phyloP scores from a whole-genome alignment of 2,113 vertebrate genomes.

The Eretmochelys imbricata region DNA sequence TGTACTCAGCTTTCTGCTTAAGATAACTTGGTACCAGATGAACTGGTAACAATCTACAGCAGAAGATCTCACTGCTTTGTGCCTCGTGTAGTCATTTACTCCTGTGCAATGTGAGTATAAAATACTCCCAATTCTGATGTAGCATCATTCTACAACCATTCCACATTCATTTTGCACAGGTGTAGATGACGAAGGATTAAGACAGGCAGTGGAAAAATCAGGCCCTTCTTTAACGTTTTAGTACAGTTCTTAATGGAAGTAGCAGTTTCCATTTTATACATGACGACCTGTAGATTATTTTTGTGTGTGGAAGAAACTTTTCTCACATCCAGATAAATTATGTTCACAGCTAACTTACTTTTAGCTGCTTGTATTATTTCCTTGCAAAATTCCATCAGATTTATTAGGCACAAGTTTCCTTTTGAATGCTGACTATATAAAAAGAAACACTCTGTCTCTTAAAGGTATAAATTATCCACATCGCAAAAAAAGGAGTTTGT shows the following conservation, averaged over 20 bases:
- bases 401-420: background rate
- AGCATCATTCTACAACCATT: background rate
- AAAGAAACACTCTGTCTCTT: background rate
- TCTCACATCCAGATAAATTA: background rate
- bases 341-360: background rate
- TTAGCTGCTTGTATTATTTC: background rate
- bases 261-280: background rate
- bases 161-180: background rate
- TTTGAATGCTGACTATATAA: background rate
- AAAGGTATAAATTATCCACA: background rate
- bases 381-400: background rate
- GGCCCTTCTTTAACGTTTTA: background rate
- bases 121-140: background rate
- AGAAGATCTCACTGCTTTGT: background rate
- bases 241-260: background rate
- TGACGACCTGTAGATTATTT: background rate
- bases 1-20: too few relatives aligned
- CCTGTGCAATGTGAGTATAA: background rate
- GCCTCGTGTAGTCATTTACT: background rate
- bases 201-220: background rate
- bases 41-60: background rate
- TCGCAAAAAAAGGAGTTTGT: background rate
- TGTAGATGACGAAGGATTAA: background rate
- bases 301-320: fast-evolving
- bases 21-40: too few relatives aligned